phyloP scores from a whole-genome alignment of 2,888 invertebrate genomes.

The Leptinotarsa tumamoca region DNA sequence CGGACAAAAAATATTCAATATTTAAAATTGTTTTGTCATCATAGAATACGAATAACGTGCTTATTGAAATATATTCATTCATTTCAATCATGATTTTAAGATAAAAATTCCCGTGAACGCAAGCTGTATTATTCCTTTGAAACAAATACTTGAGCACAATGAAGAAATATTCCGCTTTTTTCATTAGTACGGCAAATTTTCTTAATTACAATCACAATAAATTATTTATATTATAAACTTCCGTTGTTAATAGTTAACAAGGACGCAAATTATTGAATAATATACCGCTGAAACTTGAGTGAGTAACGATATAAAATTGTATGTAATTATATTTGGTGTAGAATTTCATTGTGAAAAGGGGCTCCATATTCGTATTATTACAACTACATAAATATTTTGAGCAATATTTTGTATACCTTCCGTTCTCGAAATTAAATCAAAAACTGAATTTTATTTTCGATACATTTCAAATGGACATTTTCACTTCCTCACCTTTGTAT shows the following conservation, averaged over 20 bases:
- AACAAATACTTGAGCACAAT: background rate
- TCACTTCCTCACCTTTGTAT: no score
- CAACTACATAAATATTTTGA: no score
- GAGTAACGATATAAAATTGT: background rate
- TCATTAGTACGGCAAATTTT: background rate
- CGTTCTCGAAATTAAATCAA: no score
- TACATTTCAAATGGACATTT: no score
- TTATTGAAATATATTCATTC: background rate
- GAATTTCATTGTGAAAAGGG: background rate
- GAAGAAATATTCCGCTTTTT: conserved; percentile 1
- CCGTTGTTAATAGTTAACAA: background rate
- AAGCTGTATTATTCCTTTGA: background rate
- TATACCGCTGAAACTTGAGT: background rate
- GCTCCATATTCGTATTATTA: no score
- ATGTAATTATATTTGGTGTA: background rate
- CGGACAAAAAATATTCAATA: no score
- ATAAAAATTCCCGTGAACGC: background rate
- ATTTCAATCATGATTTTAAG: background rate
- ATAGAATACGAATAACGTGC: no score
- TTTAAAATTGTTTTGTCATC: no score
- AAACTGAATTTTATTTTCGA: no score
- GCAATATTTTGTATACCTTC: no score
- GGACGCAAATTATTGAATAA: background rate
- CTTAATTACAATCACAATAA: background rate
- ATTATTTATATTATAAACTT: conserved; percentile 5